Evolutionary conservation across 2,888 invertebrate species (phyloP), one percentile per base, ranked within the genome.

Genomic region (Dynastes maya): DNA sequence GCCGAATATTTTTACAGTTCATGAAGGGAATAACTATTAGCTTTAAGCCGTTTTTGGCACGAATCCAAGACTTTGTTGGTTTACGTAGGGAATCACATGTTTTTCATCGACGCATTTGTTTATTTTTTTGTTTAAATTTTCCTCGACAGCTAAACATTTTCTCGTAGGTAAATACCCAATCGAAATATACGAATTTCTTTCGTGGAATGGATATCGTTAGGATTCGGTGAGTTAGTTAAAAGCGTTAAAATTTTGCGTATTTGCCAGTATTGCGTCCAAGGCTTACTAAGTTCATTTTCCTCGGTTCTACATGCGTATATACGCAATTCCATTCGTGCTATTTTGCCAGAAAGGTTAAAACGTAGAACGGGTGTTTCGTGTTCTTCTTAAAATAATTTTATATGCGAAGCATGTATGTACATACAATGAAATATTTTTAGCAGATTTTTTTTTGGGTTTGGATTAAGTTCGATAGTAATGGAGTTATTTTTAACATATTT

Each of bases 71-170:
- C 71, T 55, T 58, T 40, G 55, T 58, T 58, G 37, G 13, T 71
- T 71, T 71, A 58, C 71, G 71, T 32, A 71, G 22, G 16, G 55
- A 55, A 71, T 71, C 71, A 71, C 55, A 71, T 71, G 67, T 16
- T 32, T 51, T 71, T 40, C 61, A 27, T 61, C 61, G 67, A 68
- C 67, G 67, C 49, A 49, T 22, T 68, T 49, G 22, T 68, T 68
- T 16, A 68, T 68, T 68, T 68, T 68, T 49, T 68, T 22, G 3
- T 27, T 2, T 49, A 45, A 49, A 68, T 22, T 22, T 27, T 61
- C 27, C 27, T 0, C 29, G 22, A 61, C 16, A 27, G 4, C 2
- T 27, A 61, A 22, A 22, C 61, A 27, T 27, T 61, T 61, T 61
- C 27, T 6, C 2, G 2, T 22, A 22, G 27, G 9, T 27, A 29